These are phyloP conservation scores for Callocephalon fimbriatum DNA, from an alignment of 2,113 vertebrate genomes.

Conservation along the genomic window DNA sequence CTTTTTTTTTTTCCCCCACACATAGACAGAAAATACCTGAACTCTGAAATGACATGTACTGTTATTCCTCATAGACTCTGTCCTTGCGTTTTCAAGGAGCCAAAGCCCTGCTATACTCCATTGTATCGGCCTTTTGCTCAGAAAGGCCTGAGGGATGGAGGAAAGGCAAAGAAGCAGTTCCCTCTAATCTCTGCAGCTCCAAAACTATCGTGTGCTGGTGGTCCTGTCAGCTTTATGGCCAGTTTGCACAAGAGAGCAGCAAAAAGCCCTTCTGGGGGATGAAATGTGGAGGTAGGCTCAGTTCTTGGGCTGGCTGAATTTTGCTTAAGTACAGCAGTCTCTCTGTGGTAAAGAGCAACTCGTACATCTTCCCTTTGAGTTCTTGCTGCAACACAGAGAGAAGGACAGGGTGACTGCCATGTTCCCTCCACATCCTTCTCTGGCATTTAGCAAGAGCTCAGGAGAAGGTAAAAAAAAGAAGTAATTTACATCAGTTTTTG, in stretches of 20 bases:
- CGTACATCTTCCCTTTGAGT: neutral
- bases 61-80: neutral
- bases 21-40: neutral
- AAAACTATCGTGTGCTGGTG: neutral
- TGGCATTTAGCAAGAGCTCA: neutral
- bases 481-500: slow-evolving; percentile 12
- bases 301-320: neutral
- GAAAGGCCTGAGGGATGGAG: neutral
- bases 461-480: neutral
- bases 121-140: neutral
- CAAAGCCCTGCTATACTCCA: neutral
- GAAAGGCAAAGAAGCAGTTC: neutral
- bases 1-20: neutral
- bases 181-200: neutral
- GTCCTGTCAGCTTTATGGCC: neutral
- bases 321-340: neutral
- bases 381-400: neutral
- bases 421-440: neutral
- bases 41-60: neutral
- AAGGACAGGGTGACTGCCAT: neutral
- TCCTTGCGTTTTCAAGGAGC: neutral
- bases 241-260: neutral
- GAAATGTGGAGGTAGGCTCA: neutral
- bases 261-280: neutral
- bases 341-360: neutral